Evolutionary conservation across 2,888 invertebrate genomes (phyloP).

Genomic region (Drosophila neotestacea): DNA sequence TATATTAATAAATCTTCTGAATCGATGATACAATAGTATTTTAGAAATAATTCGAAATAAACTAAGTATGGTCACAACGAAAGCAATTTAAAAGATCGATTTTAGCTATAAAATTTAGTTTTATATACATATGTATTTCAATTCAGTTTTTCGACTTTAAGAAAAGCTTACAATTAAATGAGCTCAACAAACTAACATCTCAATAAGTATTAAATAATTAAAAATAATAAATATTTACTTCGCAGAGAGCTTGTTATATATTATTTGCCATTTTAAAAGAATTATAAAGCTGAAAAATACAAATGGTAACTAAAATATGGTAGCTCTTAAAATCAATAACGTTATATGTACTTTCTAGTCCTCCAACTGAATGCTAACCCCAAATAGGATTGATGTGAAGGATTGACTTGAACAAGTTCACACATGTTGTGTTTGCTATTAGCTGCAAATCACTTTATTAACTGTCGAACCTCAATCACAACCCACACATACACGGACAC

Average conservation of each 20-base stretch:
- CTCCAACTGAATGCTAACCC: not conserved
- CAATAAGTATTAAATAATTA: no score
- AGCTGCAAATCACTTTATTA: slow-evolving; percentile 27
- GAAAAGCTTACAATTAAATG: no score
- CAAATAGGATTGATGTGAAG: not conserved
- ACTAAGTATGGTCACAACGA: not conserved
- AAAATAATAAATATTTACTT: no score
- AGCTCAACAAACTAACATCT: no score
- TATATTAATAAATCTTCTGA: no score
- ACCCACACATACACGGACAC: slow-evolving; percentile 26
- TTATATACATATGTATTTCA: not conserved
- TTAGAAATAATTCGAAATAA: not conserved
- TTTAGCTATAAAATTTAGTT: not conserved
- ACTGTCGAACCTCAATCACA: slow-evolving; percentile 20
- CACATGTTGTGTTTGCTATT: not conserved
- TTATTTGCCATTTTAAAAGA: not conserved
- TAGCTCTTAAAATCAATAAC: not conserved
- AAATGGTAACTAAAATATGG: not conserved
- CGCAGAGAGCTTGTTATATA: no score
- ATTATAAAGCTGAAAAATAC: not conserved
- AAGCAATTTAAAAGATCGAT: not conserved
- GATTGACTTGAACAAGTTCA: slow-evolving; percentile 15
- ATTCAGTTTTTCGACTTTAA: no score
- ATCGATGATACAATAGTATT: no score
- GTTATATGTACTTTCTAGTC: accelerated